Conservation (phyloP, 2,888 invertebrate species). For the Andrena praecox region DNA sequence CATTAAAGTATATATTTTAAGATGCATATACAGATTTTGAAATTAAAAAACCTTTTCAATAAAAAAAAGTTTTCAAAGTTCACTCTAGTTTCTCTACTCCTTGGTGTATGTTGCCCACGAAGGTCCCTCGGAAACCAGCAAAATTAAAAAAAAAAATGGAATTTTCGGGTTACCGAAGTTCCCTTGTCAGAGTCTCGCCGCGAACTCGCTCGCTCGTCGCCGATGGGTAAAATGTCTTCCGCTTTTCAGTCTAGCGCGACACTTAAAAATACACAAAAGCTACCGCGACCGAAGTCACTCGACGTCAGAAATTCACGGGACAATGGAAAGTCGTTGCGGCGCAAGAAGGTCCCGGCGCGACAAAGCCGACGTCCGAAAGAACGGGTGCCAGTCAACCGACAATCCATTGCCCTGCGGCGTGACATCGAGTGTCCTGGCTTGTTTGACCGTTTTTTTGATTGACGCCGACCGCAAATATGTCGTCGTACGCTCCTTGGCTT, state of each 20-base stretch:
- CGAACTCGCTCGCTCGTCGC: too few relatives aligned
- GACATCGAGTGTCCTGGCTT: constrained; percentile 80
- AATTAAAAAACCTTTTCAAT: too few relatives aligned
- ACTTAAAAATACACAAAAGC: constrained; percentile 35
- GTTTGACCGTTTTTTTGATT: constrained; percentile 75
- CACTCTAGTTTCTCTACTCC: too few relatives aligned
- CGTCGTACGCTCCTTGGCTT: constrained; percentile 37
- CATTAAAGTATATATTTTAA: too few relatives aligned
- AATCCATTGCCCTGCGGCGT: constrained; percentile 70
- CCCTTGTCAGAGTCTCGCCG: too few relatives aligned
- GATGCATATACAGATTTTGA: too few relatives aligned
- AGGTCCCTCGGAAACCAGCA: too few relatives aligned
- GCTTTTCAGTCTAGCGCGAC: constrained; percentile 25
- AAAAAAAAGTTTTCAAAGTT: too few relatives aligned
- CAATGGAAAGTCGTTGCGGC: constrained; percentile 65
- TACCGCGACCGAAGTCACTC: constrained; percentile 55
- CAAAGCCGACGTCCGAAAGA: constrained; percentile 66
- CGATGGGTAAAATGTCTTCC: neutral
- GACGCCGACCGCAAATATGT: constrained; percentile 69
- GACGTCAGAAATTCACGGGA: constrained; percentile 58
- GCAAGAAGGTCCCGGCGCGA: constrained; percentile 59
- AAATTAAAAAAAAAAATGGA: too few relatives aligned
- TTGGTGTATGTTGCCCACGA: too few relatives aligned
- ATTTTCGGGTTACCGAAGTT: too few relatives aligned
- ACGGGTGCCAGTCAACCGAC: constrained; percentile 78